Evolutionary conservation across 1,140 invertebrate species (phyloP).

Genomic region (Drosophila kohkoa): DNA sequence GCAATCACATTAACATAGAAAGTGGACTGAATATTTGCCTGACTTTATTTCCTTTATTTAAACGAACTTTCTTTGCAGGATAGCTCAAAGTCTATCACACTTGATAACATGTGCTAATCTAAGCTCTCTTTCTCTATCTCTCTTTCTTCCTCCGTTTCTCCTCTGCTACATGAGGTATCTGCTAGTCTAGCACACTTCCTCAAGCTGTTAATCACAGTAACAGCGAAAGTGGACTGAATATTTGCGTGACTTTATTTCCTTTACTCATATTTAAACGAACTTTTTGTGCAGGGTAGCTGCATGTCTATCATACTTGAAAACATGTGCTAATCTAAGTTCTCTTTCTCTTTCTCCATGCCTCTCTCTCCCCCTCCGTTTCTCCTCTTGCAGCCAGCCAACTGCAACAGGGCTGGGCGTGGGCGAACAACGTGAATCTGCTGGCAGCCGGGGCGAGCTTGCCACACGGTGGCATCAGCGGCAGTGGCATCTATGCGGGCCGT

Average conservation of each 20-base stretch:
- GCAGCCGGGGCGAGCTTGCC: slow-evolving; percentile 87
- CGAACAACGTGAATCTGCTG: slow-evolving; percentile 87
- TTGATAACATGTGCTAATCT: background rate
- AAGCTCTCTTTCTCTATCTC: background rate
- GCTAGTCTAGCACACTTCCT: background rate
- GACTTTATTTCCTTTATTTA: background rate
- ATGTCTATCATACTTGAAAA: background rate
- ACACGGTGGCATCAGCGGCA: slow-evolving; percentile 86
- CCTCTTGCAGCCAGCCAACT: slow-evolving; percentile 85
- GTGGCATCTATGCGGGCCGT: slow-evolving; percentile 87
- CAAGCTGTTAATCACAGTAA: no score
- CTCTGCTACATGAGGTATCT: background rate
- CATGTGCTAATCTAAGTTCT: background rate
- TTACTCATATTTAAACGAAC: no score
- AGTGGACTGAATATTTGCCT: no score
- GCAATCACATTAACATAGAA: no score
- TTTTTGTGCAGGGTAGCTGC: background rate
- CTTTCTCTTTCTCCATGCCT: background rate
- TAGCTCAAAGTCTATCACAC: background rate
- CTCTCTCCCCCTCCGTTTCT: background rate
- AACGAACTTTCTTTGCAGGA: background rate
- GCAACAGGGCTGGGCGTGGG: slow-evolving; percentile 87
- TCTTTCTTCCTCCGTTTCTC: background rate
- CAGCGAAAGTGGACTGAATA: no score
- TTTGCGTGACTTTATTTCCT: no score